Evolutionary conservation across 2,113 vertebrate genomes (phyloP).

Genomic region (Haliaeetus leucogaster): DNA sequence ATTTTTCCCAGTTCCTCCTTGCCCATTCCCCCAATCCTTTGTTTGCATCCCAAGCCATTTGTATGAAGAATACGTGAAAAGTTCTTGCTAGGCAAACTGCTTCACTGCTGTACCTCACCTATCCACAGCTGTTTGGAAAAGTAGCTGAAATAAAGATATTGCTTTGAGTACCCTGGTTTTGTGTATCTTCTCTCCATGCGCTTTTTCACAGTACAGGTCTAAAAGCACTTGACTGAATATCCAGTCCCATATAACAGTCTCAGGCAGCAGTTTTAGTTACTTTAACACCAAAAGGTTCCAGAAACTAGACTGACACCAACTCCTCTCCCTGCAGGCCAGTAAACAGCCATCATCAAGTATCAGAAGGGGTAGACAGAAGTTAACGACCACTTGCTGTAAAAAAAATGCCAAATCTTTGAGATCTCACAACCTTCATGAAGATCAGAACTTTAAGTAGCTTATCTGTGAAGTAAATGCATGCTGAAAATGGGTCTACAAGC

Average conservation of each 20-base stretch:
- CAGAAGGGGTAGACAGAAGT: neutral
- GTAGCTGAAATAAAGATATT: conserved; percentile 34
- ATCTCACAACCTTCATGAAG: neutral
- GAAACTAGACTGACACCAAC: neutral
- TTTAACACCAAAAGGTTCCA: neutral
- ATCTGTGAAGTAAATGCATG: neutral
- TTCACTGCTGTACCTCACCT: neutral
- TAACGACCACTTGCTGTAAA: neutral
- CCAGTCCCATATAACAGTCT: neutral
- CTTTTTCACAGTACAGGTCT: neutral
- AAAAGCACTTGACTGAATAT: neutral
- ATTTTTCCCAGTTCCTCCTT: neutral
- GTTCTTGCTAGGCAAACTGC: neutral
- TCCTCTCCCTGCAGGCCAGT: neutral
- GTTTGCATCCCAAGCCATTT: neutral
- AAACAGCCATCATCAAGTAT: neutral
- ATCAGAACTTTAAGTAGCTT: fast-evolving
- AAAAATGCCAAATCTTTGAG: neutral
- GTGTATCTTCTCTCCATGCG: neutral
- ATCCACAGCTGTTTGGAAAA: neutral
- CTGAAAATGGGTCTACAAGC: neutral
- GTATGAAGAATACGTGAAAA: neutral
- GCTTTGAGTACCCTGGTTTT: neutral
- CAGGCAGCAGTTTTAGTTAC: neutral
- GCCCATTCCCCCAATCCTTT: neutral